phyloP scores from a whole-genome alignment of 2,113 vertebrate species.

The Suncus etruscus region DNA sequence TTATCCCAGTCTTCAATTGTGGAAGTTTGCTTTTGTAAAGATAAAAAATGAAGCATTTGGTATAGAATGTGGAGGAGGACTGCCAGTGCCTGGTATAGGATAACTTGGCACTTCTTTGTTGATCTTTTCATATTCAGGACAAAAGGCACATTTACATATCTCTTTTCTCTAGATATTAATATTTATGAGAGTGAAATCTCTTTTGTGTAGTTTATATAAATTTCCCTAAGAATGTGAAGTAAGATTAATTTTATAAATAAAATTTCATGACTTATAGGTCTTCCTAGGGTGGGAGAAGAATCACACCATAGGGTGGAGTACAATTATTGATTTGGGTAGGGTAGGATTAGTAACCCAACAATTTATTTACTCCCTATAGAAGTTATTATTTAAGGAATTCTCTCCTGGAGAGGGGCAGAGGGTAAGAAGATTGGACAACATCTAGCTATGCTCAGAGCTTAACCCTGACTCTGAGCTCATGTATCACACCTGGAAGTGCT shows the following conservation, averaged over 20 bases:
- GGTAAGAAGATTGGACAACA: too few species aligned
- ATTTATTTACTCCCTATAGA: conserved; percentile 18
- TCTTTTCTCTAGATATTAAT: not conserved
- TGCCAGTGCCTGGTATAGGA: not conserved
- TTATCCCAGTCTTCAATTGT: conserved; percentile 19
- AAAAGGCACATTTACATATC: not conserved
- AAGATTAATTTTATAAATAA: conserved; percentile 6
- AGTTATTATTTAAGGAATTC: conserved; percentile 44
- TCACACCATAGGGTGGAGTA: too few species aligned
- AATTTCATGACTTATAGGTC: not conserved
- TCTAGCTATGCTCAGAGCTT: too few species aligned
- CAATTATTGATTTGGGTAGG: too few species aligned
- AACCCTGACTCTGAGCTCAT: too few species aligned
- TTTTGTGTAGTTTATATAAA: not conserved
- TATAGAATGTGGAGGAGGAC: conserved; percentile 25
- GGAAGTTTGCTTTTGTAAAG: conserved; percentile 55
- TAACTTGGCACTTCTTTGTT: not conserved
- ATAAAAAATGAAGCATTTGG: conserved; percentile 60
- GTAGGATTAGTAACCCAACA: too few species aligned
- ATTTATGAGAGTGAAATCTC: not conserved
- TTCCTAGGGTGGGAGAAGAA: too few species aligned
- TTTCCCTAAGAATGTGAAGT: conserved; percentile 51
- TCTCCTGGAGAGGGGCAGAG: not conserved
- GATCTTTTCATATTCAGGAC: conserved; percentile 29
- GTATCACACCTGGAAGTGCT: too few species aligned